Conservation (phyloP, 2,888 invertebrate genomes). For the Eupithecia inturbata region DNA sequence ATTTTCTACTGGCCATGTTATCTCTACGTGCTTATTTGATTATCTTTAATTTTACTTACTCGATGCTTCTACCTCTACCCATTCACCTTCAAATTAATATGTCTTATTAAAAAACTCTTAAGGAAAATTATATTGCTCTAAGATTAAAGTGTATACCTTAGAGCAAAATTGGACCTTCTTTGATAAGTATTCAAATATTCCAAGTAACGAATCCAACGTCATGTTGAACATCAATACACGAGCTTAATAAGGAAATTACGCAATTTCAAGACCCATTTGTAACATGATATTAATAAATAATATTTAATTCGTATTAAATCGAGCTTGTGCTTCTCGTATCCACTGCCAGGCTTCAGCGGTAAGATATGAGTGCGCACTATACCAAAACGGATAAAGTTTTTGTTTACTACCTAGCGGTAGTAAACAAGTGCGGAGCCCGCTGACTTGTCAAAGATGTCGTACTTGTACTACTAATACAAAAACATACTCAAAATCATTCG, state of each 20-base stretch:
- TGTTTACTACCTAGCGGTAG: too few species aligned
- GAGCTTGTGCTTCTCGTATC: neutral
- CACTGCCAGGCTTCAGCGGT: neutral
- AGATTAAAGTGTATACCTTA: too few species aligned
- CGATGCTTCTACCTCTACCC: too few species aligned
- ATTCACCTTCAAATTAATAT: too few species aligned
- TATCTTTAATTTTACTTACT: too few species aligned
- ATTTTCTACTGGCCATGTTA: too few species aligned
- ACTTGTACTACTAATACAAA: neutral
- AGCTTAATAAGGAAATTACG: conserved; percentile 16
- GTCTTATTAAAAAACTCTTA: too few species aligned
- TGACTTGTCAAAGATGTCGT: too few species aligned
- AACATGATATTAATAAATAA: neutral
- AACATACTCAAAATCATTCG: neutral
- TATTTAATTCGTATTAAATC: neutral
- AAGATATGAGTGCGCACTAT: neutral
- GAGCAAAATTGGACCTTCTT: too few species aligned
- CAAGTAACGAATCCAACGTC: neutral
- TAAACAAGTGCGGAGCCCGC: too few species aligned
- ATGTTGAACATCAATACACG: conserved; percentile 1
- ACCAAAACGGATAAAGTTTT: neutral
- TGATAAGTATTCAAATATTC: neutral
- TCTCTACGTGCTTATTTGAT: too few species aligned
- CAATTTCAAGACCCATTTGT: conserved; percentile 18
- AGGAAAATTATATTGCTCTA: too few species aligned